These are phyloP conservation scores for Scortum barcoo DNA, from an alignment of 2,113 vertebrate species.

Conservation along the genomic window DNA sequence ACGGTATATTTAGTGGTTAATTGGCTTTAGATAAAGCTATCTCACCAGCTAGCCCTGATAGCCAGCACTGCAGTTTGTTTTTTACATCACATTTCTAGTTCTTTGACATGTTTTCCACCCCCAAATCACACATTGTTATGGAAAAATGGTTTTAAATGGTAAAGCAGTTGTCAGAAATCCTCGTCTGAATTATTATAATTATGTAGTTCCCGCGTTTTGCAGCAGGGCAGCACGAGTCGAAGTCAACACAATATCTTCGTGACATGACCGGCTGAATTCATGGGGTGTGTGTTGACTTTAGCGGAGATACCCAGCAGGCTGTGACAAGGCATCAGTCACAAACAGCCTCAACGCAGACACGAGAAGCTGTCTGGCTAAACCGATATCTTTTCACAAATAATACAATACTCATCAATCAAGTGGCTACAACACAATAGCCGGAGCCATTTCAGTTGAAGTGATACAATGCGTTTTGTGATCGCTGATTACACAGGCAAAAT, in stretches of 20 bases:
- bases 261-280: background rate
- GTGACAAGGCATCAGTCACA: slow-evolving; percentile 46
- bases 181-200: background rate
- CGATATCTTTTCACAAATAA: slow-evolving; percentile 50
- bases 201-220: background rate
- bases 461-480: slow-evolving; percentile 57
- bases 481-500: slow-evolving; percentile 62
- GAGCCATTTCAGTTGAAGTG: slow-evolving; percentile 44
- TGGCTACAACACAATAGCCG: slow-evolving; percentile 15
- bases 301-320: slow-evolving; percentile 12
- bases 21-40: no score
- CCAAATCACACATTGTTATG: no score
- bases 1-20: no score
- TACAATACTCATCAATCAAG: slow-evolving; percentile 54
- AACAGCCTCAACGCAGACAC: slow-evolving; percentile 19
- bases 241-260: background rate
- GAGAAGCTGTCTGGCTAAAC: slow-evolving; percentile 2
- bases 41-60: background rate
- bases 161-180: background rate
- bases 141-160: background rate
- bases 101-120: background rate
- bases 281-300: slow-evolving; percentile 19
- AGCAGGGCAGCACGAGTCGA: background rate
- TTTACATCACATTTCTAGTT: background rate
- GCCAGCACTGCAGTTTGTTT: background rate